Conservation (phyloP, 2,888 invertebrate species). For the Aspidiotus rigidus region DNA sequence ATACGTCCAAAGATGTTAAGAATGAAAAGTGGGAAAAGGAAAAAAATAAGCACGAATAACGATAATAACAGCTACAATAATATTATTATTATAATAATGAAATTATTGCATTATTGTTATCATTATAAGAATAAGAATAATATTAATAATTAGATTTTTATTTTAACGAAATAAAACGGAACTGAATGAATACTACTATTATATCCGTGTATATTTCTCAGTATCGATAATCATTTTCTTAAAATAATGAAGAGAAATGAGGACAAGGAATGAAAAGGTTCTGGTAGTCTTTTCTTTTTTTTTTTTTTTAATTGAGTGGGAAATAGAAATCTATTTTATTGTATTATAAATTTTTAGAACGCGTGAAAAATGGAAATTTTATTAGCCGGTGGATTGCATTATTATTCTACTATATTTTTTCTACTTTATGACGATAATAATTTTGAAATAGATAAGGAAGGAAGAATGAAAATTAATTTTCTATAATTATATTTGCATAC, state of each 20-base stretch:
- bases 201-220: too few relatives aligned
- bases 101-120: background rate
- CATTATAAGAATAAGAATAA: background rate
- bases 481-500: background rate
- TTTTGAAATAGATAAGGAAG: background rate
- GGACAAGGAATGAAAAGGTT: too few relatives aligned
- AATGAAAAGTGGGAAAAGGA: background rate
- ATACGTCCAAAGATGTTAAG: constrained; percentile 27
- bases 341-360: too few relatives aligned
- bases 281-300: too few relatives aligned
- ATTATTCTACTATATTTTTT: too few relatives aligned
- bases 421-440: too few relatives aligned
- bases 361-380: too few relatives aligned
- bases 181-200: background rate
- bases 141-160: background rate
- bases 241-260: too few relatives aligned
- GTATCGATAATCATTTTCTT: too few relatives aligned
- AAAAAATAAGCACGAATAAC: background rate
- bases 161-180: background rate
- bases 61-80: background rate
- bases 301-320: too few relatives aligned
- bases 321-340: too few relatives aligned
- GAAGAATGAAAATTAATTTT: background rate
- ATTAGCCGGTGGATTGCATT: too few relatives aligned
- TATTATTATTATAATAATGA: background rate